Conservation (phyloP, 1,140 invertebrate species). For the Bombus soroeensis region DNA sequence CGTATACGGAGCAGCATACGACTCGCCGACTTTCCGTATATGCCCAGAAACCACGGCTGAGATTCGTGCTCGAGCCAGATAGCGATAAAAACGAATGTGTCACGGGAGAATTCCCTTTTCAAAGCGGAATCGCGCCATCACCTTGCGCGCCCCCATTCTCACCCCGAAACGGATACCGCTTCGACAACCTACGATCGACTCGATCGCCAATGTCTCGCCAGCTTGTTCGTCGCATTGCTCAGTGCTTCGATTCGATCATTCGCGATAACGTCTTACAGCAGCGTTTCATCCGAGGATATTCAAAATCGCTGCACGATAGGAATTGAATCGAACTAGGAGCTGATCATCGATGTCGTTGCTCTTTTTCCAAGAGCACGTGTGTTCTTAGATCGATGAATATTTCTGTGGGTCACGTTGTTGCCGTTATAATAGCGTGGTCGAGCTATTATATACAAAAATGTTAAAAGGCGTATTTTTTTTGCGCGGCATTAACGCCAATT, state of each 20-base stretch:
- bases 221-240: neutral
- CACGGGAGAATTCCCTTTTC: conserved; percentile 81
- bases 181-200: neutral
- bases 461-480: neutral
- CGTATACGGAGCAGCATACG: conserved; percentile 77
- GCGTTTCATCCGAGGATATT: neutral
- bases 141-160: conserved; percentile 27
- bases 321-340: neutral
- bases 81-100: conserved; percentile 80
- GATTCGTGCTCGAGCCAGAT: conserved; percentile 66
- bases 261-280: no score
- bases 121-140: conserved; percentile 60
- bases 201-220: neutral
- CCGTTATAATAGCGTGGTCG: conserved; percentile 22
- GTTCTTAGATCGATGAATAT: neutral
- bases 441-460: neutral
- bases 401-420: conserved; percentile 31
- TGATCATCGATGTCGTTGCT: neutral
- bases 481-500: conserved; percentile 13
- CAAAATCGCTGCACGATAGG: no score
- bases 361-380: no score
- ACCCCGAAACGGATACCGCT: neutral
- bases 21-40: conserved; percentile 76
- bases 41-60: conserved; percentile 62
- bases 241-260: neutral